phyloP scores from a whole-genome alignment of 2,888 invertebrate species.

The Euproctis similis region DNA sequence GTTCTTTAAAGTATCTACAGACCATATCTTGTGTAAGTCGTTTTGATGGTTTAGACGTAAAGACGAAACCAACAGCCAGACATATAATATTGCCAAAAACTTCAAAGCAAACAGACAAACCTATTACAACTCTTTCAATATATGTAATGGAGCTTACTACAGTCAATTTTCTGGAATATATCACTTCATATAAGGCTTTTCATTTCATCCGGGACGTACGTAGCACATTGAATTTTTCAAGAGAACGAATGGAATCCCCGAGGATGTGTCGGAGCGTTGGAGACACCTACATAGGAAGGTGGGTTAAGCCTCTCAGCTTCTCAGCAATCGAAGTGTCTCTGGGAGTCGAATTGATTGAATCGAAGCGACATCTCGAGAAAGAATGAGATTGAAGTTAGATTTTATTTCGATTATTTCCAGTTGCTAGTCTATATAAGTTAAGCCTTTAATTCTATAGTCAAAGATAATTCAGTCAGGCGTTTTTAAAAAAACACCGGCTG shows the following conservation, averaged over 20 bases:
- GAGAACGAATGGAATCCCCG: constrained; percentile 46
- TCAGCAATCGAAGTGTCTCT: constrained; percentile 18
- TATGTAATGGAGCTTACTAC: constrained; percentile 23
- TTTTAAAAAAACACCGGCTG: too few relatives aligned
- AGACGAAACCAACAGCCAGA: too few relatives aligned
- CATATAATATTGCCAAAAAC: too few relatives aligned
- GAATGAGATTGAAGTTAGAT: background rate
- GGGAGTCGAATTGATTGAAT: constrained; percentile 46
- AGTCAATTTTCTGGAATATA: too few relatives aligned
- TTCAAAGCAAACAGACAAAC: too few relatives aligned
- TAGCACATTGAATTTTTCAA: constrained; percentile 60
- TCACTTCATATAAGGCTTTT: constrained; percentile 25
- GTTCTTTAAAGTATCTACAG: too few relatives aligned
- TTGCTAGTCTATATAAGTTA: too few relatives aligned
- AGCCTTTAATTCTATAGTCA: too few relatives aligned
- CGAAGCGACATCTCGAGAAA: constrained; percentile 5
- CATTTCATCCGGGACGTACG: constrained; percentile 23
- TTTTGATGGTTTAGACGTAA: too few relatives aligned
- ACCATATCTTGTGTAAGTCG: too few relatives aligned
- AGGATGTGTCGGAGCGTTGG: constrained; percentile 48
- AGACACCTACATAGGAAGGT: constrained; percentile 35
- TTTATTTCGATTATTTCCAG: too few relatives aligned
- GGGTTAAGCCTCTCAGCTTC: constrained; percentile 48
- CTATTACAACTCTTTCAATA: constrained; percentile 13
- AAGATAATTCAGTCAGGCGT: too few relatives aligned